Evolutionary conservation across 2,888 invertebrate genomes (phyloP).

Genomic region (Patella pellucida): DNA sequence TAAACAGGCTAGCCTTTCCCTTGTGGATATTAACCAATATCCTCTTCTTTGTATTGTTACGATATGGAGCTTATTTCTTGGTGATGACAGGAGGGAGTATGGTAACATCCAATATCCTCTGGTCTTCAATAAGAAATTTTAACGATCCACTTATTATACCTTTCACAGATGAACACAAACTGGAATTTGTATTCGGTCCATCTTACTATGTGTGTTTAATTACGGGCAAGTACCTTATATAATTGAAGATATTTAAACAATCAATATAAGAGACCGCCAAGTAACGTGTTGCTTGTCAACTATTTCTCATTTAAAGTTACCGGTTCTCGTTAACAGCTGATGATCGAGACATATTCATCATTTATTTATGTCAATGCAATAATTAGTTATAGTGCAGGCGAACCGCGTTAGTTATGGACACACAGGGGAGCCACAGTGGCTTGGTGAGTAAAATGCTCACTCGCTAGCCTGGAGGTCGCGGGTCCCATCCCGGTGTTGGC

Average conservation of each 20-base stretch:
- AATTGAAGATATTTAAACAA: not conserved
- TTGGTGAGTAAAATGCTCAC: too few species aligned
- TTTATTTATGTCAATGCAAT: too few species aligned
- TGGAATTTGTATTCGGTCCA: slow-evolving; percentile 73
- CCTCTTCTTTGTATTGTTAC: slow-evolving; percentile 74
- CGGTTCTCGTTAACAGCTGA: too few species aligned
- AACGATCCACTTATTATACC: slow-evolving; percentile 73
- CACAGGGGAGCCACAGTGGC: too few species aligned
- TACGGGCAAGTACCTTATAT: slow-evolving; percentile 69
- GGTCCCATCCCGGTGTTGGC: too few species aligned
- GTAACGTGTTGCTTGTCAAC: not conserved
- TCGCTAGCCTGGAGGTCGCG: too few species aligned
- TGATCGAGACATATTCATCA: too few species aligned
- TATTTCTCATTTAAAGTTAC: too few species aligned
- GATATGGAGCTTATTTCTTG: slow-evolving; percentile 74
- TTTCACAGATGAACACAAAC: slow-evolving; percentile 70
- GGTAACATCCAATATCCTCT: slow-evolving; percentile 74
- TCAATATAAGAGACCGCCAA: not conserved
- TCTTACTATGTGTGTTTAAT: slow-evolving; percentile 74
- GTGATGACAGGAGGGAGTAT: slow-evolving; percentile 74
- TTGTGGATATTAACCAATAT: slow-evolving; percentile 76
- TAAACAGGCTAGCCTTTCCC: slow-evolving; percentile 74
- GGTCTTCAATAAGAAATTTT: slow-evolving; percentile 74
- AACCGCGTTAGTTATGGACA: too few species aligned
- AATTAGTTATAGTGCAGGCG: too few species aligned